Conservation (phyloP, 2,888 invertebrate species). For the Amorpha juglandis region DNA sequence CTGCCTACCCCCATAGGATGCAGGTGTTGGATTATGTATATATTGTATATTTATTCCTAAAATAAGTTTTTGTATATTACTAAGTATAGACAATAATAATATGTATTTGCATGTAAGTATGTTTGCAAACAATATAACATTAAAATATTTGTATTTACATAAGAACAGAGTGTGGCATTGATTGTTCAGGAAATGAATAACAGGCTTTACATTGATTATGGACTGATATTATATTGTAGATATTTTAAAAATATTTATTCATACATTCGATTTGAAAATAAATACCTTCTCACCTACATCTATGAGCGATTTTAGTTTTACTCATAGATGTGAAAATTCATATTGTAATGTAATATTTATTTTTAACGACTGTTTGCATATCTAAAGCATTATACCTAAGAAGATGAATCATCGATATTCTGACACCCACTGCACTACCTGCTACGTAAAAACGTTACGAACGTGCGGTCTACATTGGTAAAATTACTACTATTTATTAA, state of each 20-base stretch:
- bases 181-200: not conserved
- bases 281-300: not conserved
- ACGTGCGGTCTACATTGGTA: constrained; percentile 34
- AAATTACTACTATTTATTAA: constrained; percentile 33
- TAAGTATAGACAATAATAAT: too few relatives aligned
- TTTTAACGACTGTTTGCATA: constrained; percentile 2
- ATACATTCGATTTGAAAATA: not conserved
- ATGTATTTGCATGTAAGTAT: constrained; percentile 14
- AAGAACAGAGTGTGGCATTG: not conserved
- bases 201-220: not conserved
- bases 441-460: not conserved
- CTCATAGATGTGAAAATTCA: not conserved
- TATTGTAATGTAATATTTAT: constrained; percentile 19
- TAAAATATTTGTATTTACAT: constrained; percentile 3
- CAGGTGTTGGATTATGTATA: too few relatives aligned
- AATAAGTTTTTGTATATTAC: too few relatives aligned
- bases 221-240: too few relatives aligned
- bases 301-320: not conserved
- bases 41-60: too few relatives aligned
- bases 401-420: constrained; percentile 13
- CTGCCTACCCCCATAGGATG: too few relatives aligned
- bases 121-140: not conserved
- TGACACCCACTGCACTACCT: constrained; percentile 13
- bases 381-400: not conserved
- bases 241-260: not conserved